phyloP scores from a whole-genome alignment of 2,888 invertebrate genomes.

The Microctonus brassicae region DNA sequence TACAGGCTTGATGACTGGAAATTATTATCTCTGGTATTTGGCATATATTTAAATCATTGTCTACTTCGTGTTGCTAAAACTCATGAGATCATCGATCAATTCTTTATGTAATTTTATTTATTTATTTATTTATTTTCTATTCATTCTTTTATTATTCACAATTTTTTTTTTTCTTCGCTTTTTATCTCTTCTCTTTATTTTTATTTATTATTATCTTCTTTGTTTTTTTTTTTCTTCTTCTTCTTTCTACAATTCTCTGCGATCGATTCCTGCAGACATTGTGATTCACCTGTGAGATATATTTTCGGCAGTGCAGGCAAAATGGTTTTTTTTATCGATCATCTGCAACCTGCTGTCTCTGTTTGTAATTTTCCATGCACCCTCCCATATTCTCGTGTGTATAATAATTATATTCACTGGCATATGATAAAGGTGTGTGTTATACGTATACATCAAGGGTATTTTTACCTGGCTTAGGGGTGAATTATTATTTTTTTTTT shows the following conservation, averaged over 20 bases:
- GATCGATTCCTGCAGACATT: background rate
- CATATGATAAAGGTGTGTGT: constrained; percentile 21
- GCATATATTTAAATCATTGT: background rate
- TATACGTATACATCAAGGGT: background rate
- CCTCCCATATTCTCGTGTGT: background rate
- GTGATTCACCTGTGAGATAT: constrained; percentile 5
- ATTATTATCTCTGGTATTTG: background rate
- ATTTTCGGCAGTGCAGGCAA: constrained; percentile 4
- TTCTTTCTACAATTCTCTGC: background rate
- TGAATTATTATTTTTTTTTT: too few relatives aligned
- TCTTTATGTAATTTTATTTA: background rate
- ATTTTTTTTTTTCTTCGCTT: too few relatives aligned
- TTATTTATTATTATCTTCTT: background rate
- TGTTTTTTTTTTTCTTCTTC: background rate
- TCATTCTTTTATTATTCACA: background rate
- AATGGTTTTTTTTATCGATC: constrained; percentile 22
- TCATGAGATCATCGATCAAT: constrained; percentile 2
- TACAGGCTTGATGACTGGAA: background rate
- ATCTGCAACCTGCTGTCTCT: constrained; percentile 13
- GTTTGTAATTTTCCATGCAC: constrained; percentile 26
- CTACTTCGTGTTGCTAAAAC: background rate
- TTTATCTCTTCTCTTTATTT: too few relatives aligned
- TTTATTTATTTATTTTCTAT: too few relatives aligned
- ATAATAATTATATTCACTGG: background rate
- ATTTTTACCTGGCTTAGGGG: too few relatives aligned